Evolutionary conservation across 2,888 invertebrate genomes (phyloP).

Genomic region (Campaea margaritaria): DNA sequence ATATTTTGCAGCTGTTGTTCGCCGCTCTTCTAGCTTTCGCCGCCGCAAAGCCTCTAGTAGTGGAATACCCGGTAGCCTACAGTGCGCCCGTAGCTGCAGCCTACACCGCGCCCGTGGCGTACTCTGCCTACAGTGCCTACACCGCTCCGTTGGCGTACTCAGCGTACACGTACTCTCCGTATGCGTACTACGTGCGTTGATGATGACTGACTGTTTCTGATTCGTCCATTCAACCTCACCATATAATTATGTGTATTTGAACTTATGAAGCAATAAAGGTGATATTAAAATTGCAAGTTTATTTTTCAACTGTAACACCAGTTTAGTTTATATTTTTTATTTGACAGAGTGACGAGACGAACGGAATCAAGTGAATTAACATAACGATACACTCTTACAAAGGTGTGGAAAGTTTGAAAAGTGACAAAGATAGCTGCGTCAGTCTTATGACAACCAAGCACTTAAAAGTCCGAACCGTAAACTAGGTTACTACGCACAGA

Average conservation of each 20-base stretch:
- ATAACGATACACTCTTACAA: neutral
- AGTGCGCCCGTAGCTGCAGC: constrained; percentile 78
- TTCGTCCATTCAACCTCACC: constrained; percentile 17
- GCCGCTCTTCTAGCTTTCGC: constrained; percentile 83
- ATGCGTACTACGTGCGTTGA: constrained; percentile 72
- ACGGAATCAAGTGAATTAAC: no score
- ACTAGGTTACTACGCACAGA: no score
- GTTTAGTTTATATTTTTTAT: no score
- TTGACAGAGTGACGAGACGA: no score
- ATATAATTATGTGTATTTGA: constrained; percentile 12
- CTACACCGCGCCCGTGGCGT: constrained; percentile 80
- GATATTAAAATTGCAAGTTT: no score
- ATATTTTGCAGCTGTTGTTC: constrained; percentile 68
- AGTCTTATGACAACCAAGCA: no score
- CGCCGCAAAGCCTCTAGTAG: constrained; percentile 76
- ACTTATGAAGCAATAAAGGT: constrained; percentile 17
- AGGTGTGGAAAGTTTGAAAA: neutral
- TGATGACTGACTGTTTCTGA: neutral
- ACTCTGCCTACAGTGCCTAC: constrained; percentile 60
- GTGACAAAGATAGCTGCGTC: no score
- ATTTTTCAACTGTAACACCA: no score
- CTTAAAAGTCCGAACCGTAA: no score
- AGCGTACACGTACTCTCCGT: constrained; percentile 69
- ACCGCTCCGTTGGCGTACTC: constrained; percentile 63
- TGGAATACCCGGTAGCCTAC: constrained; percentile 73